A percentile compares a stretch with the other conserved stretches of the same genome.
phyloP scores from a whole-genome alignment of 2,113 vertebrate genomes.

The Hydropotes inermis region DNA sequence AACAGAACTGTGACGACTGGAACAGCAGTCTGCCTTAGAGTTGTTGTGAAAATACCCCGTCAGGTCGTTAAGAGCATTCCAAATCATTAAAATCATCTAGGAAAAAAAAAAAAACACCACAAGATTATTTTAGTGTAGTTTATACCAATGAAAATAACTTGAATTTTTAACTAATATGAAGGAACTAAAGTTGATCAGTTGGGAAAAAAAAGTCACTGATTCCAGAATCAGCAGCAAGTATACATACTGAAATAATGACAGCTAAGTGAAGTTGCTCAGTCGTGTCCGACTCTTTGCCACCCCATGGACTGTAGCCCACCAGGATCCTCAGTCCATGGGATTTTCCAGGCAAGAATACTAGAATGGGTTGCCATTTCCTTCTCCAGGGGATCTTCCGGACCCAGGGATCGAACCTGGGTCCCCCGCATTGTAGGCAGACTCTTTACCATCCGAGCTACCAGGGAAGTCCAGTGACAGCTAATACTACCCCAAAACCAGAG shows the following conservation, averaged over 20 bases:
- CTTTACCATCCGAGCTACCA: too few species aligned
- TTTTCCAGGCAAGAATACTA: too few species aligned
- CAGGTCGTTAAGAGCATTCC: conserved; percentile 91
- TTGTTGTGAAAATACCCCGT: conserved; percentile 91
- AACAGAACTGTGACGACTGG: conserved; percentile 82
- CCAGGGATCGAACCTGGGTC: too few species aligned
- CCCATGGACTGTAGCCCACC: too few species aligned
- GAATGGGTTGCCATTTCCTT: too few species aligned
- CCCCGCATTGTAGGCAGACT: too few species aligned
- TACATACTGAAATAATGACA: background rate
- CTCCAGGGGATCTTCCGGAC: too few species aligned
- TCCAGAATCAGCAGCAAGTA: background rate
- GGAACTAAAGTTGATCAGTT: background rate
- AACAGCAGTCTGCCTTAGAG: conserved; percentile 81
- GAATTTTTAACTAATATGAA: background rate
- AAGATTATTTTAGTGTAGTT: background rate
- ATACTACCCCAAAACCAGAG: background rate
- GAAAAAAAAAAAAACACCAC: background rate
- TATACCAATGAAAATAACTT: background rate
- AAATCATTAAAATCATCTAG: conserved; percentile 92
- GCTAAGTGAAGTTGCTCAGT: too few species aligned
- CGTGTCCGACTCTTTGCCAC: too few species aligned
- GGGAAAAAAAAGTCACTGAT: background rate
- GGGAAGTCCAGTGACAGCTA: too few species aligned
- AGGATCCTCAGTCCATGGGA: too few species aligned